phyloP scores from a whole-genome alignment of 2,888 invertebrate species.

The Mimas tiliae region DNA sequence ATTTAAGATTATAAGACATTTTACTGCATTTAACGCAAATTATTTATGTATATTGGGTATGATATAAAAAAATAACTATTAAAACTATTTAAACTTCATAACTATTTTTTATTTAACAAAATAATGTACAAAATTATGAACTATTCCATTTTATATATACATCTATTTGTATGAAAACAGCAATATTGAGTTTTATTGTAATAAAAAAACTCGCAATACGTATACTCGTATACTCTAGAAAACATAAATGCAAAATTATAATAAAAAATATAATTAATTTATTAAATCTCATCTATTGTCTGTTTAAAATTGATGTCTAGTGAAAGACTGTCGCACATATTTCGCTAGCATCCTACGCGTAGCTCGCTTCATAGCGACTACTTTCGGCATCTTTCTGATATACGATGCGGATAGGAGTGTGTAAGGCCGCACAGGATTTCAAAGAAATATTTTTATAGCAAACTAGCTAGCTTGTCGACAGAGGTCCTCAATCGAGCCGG shows the following conservation, averaged over 20 bases:
- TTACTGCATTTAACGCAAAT: slow-evolving; percentile 4
- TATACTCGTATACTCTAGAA: not conserved
- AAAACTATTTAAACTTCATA: slow-evolving; percentile 35
- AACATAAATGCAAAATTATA: not conserved
- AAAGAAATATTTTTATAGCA: too few relatives aligned
- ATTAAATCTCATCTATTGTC: not conserved
- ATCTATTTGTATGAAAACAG: not conserved
- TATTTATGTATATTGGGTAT: not conserved
- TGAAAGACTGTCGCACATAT: too few relatives aligned
- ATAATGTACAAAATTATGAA: slow-evolving; percentile 39
- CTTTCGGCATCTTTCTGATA: too few relatives aligned
- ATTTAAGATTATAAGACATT: not conserved
- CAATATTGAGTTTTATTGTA: not conserved
- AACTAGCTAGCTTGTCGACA: too few relatives aligned
- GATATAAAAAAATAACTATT: slow-evolving; percentile 2
- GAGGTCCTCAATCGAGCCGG: too few relatives aligned
- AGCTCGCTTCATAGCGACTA: too few relatives aligned
- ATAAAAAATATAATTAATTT: not conserved
- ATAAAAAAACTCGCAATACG: not conserved
- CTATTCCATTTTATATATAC: slow-evolving; percentile 3
- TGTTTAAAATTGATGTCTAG: not conserved
- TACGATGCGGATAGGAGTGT: too few relatives aligned
- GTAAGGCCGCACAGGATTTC: too few relatives aligned
- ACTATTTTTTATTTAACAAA: slow-evolving; percentile 45
- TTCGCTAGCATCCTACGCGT: too few relatives aligned